Conservation (phyloP, 1,140 invertebrate genomes). For the Meloidogyne floridensis region DNA sequence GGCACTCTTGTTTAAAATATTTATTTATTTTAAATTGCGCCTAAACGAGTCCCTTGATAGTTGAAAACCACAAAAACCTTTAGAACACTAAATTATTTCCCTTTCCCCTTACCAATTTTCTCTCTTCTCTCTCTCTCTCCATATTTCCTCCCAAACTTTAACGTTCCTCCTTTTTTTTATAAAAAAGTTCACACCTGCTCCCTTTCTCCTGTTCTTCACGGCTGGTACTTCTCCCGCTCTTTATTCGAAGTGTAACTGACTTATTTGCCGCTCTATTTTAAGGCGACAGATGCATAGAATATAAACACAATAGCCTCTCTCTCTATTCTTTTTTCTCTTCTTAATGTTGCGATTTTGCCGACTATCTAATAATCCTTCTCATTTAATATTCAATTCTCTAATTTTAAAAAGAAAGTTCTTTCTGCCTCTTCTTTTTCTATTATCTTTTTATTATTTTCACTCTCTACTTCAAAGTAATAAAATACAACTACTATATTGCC, state of each 20-base stretch:
- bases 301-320: too few species aligned
- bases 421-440: not conserved
- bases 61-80: not conserved
- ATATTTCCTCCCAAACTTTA: not conserved
- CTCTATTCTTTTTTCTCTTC: too few species aligned
- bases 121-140: not conserved
- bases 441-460: not conserved
- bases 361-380: too few species aligned
- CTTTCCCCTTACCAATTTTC: not conserved
- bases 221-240: not conserved
- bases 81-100: not conserved
- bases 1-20: too few species aligned
- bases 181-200: constrained; percentile 8
- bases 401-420: not conserved
- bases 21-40: not conserved
- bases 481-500: not conserved
- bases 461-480: not conserved
- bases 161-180: not conserved
- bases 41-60: too few species aligned
- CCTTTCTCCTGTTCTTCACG: not conserved
- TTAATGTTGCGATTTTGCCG: not conserved
- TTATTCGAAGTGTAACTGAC: not conserved
- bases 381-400: too few species aligned
- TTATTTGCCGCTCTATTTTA: not conserved
- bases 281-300: not conserved